phyloP scores from a whole-genome alignment of 2,888 invertebrate genomes.

The Limulus polyphemus region DNA sequence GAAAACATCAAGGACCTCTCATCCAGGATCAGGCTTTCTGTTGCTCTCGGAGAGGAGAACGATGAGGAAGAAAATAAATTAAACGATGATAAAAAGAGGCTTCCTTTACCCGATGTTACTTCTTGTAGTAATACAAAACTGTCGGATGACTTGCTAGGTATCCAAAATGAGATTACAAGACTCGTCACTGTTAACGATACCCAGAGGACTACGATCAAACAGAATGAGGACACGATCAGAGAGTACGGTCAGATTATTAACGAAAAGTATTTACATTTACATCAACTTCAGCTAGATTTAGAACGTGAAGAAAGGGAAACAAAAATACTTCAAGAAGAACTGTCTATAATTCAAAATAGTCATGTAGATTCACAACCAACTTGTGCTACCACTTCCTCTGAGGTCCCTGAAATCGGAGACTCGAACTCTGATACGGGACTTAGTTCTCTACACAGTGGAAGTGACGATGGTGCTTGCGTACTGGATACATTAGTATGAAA shows the following conservation, averaged over 20 bases:
- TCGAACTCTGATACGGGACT: conserved; percentile 43
- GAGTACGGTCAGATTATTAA: conserved; percentile 31
- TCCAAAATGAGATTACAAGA: conserved; percentile 27
- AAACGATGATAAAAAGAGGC: too few species aligned
- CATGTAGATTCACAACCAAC: conserved; percentile 1
- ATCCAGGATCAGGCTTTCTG: conserved; percentile 13
- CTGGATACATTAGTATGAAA: conserved; percentile 36
- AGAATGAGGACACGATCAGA: conserved; percentile 30
- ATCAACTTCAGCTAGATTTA: conserved; percentile 30
- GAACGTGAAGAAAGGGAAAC: conserved; percentile 29
- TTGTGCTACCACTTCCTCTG: conserved; percentile 8
- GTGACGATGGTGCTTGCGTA: conserved; percentile 36
- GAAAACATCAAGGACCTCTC: conserved; percentile 25
- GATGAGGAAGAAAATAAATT: too few species aligned
- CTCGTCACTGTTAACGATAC: conserved; percentile 26
- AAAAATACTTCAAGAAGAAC: conserved; percentile 21
- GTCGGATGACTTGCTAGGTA: conserved; percentile 3
- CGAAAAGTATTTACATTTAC: conserved; percentile 29
- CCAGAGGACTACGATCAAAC: conserved; percentile 30
- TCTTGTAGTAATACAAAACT: too few species aligned
- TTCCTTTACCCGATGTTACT: too few species aligned
- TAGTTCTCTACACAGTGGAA: conserved; percentile 41
- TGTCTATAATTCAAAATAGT: conserved; percentile 12
- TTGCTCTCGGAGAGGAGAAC: conserved; percentile 9
- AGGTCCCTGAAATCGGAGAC: conserved; percentile 35